phyloP scores from a whole-genome alignment of 1,140 invertebrate species.

The Acromyrmex echinatior region DNA sequence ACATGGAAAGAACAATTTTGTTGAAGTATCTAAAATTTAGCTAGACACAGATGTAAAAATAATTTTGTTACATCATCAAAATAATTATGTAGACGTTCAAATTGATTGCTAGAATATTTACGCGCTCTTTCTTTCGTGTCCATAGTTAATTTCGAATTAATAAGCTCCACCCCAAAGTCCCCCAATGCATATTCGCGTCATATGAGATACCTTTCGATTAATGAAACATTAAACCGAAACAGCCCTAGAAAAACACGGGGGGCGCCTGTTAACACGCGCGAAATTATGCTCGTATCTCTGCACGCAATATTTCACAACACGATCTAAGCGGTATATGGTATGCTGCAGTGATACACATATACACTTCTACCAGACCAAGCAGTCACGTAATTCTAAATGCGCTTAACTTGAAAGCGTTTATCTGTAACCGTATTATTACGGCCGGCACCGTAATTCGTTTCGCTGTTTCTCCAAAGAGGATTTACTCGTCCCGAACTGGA shows the following conservation, averaged over 20 bases:
- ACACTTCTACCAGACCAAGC: conserved; percentile 3
- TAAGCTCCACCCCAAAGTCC: neutral
- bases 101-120: neutral
- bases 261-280: conserved; percentile 46
- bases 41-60: no score
- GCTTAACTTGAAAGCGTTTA: conserved; percentile 76
- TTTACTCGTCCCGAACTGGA: conserved; percentile 69
- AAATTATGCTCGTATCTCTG: conserved; percentile 53
- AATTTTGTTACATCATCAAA: no score
- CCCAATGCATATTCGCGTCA: conserved; percentile 8
- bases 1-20: no score
- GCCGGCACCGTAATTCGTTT: conserved; percentile 70
- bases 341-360: neutral
- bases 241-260: conserved; percentile 38
- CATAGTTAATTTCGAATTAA: conserved; percentile 28
- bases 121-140: neutral
- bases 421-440: conserved; percentile 74
- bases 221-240: conserved; percentile 51
- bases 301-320: conserved; percentile 52
- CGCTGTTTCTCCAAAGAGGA: conserved; percentile 73
- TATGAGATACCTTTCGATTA: conserved; percentile 16
- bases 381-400: conserved; percentile 73
- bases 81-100: no score
- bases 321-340: conserved; percentile 16
- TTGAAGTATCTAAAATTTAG: no score